Percentiles rank a stretch among this genome's conserved stretches.
phyloP scores from a whole-genome alignment of 2,888 invertebrate genomes.

The Aethes cnicana region DNA sequence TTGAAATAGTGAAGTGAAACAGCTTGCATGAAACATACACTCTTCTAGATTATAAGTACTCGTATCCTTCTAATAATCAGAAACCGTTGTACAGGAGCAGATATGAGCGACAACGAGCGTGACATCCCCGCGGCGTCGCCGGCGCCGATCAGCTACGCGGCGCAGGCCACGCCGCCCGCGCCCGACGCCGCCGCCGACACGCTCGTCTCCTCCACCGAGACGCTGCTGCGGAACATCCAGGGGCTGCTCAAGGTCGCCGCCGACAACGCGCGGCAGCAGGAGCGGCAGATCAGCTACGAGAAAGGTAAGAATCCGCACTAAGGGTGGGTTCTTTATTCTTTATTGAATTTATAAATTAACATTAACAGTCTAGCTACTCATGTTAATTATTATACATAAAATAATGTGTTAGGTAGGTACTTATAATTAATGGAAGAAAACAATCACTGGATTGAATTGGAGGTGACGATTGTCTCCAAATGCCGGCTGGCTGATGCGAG shows the following conservation, averaged over 20 bases:
- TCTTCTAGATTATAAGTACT: not conserved
- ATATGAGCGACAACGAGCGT: constrained; percentile 89
- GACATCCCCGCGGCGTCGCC: constrained; percentile 85
- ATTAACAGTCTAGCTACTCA: no score
- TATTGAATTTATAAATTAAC: no score
- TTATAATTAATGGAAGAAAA: no score
- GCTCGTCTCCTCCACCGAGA: constrained; percentile 93
- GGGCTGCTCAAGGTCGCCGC: constrained; percentile 98
- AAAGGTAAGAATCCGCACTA: no score
- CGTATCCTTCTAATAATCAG: constrained; percentile 4
- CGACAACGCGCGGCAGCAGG: constrained; percentile 97
- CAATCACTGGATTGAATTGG: no score
- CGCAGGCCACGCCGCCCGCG: constrained; percentile 83
- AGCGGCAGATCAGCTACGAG: constrained; percentile 97
- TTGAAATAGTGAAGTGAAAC: no score
- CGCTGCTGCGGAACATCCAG: constrained; percentile 96
- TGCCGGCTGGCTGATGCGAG: no score
- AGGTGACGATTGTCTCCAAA: no score
- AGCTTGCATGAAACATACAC: no score
- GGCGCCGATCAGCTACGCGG: constrained; percentile 91
- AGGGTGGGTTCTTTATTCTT: no score
- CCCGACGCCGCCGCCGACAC: constrained; percentile 75
- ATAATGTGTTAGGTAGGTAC: no score
- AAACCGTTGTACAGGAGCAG: constrained; percentile 70
- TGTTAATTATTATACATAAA: no score